Evolutionary conservation across 1,140 invertebrate species (phyloP), one percentile per base, ranked within the genome.

Genomic region (Drosophila lacertosa): DNA sequence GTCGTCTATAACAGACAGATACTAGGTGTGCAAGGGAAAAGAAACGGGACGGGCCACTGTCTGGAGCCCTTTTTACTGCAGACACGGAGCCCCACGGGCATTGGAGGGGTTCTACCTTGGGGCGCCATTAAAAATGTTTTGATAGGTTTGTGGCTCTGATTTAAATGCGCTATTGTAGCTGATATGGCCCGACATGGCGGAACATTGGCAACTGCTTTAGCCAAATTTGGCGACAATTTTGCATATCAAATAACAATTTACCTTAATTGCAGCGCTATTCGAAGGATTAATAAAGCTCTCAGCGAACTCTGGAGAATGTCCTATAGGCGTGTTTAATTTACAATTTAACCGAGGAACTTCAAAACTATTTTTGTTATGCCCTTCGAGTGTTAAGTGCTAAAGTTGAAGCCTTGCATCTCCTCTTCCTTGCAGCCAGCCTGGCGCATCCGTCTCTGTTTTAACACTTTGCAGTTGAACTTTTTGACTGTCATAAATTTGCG

Each of bases 91-190:
- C 10, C 20, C 13, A 47, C 45, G 16, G 22, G 45, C 44, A 18
- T 9, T 13, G 35, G 18, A 15, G 22, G 18, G 3, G 11, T 5
- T 26, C 42, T 13, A 26, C 53, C 22, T 11, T 26, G 58, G 55
- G 63, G 78, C 69, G 47, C 77, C 81, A 84, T 84, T 80, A 86
- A 86, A 86, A 86, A 80, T 77, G 77, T 86, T 77, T 86, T 86
- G 73, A 86, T 86, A 67, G 73, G 57, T 77, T 55, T 79, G 81
- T 59, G 80, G 76, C 68, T 84, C 84, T 84, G 80, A 80, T 77
- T 77, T 77, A 47, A 64, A 77, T 71, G 35, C 60, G 47, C 50
- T 51, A 66, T 29, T 29, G 50, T 55, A 40, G 10, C 48, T 47
- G 26, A 7, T 9, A 51, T n/a, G n/a, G 20, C 35, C 59, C 47